These are phyloP conservation scores for Lamprologus ornatipinnis DNA, from an alignment of 2,113 vertebrate species.

Conservation along the genomic window DNA sequence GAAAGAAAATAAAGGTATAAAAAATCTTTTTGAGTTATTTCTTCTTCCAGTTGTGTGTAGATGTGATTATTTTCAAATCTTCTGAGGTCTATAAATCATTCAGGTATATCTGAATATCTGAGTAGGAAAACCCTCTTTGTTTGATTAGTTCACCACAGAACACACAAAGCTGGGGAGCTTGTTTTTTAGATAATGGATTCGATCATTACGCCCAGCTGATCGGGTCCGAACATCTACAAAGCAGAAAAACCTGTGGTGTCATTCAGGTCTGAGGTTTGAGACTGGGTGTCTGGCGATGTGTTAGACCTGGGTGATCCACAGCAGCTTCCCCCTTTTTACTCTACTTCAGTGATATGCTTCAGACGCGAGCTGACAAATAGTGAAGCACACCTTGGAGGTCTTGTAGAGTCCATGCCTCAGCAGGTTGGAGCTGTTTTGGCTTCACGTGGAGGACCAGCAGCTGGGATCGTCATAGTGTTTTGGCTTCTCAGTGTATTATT, in stretches of 20 bases:
- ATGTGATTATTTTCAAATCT: neutral
- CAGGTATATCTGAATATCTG: neutral
- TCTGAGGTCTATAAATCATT: neutral
- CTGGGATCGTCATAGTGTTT: neutral
- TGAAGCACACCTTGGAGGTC: neutral
- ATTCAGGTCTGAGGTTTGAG: neutral
- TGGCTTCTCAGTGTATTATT: neutral
- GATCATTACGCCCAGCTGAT: neutral
- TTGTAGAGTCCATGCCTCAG: neutral
- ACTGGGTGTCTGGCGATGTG: neutral
- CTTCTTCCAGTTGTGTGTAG: neutral
- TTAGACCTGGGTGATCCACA: neutral
- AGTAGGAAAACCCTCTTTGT: neutral
- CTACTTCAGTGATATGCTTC: neutral
- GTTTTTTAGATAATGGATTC: neutral
- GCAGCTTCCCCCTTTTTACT: neutral
- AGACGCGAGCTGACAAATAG: neutral
- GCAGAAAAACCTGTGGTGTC: neutral
- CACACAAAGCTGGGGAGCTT: neutral
- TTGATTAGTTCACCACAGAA: neutral
- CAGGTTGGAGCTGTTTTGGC: neutral
- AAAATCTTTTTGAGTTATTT: neutral
- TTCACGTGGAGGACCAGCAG: neutral
- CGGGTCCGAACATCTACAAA: neutral
- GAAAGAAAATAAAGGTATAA: neutral